phyloP scores from a whole-genome alignment of 1,140 invertebrate genomes.

The Hylyphantes graminicola region DNA sequence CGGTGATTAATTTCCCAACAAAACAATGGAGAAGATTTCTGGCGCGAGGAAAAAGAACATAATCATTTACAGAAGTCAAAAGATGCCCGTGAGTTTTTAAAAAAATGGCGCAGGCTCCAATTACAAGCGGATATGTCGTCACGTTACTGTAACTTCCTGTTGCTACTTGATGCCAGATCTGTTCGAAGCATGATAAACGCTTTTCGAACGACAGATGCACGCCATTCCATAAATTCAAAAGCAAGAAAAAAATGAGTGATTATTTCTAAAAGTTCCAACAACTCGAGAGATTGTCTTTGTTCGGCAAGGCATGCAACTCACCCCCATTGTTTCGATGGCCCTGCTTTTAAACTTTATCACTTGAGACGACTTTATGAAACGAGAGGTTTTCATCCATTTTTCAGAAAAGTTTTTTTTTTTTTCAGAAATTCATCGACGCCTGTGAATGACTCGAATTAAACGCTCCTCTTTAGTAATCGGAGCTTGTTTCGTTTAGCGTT shows the following conservation, averaged over 20 bases:
- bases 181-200: conserved; percentile 52
- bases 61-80: conserved; percentile 51
- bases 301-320: conserved; percentile 47
- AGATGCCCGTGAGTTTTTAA: not conserved
- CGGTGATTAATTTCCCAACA: conserved; percentile 46
- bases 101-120: conserved; percentile 42
- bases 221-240: conserved; percentile 1
- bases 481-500: conserved; percentile 57
- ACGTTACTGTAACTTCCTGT: conserved; percentile 57
- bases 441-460: conserved; percentile 53
- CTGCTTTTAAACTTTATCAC: conserved; percentile 27
- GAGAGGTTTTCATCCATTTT: conserved; percentile 33
- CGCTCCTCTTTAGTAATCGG: conserved; percentile 26
- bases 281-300: conserved; percentile 52
- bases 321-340: conserved; percentile 27
- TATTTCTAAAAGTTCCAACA: conserved; percentile 52
- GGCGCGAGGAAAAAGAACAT: not conserved
- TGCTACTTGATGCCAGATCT: conserved; percentile 43
- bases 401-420: conserved; percentile 14
- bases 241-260: conserved; percentile 54
- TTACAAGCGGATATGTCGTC: conserved; percentile 51
- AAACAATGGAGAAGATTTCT: conserved; percentile 42
- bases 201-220: conserved; percentile 52
- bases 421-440: conserved; percentile 11
- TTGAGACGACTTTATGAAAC: conserved; percentile 30